Base-by-base conservation (phyloP, 2,113 vertebrate genomes). In the Pedionomus torquatus region DNA sequence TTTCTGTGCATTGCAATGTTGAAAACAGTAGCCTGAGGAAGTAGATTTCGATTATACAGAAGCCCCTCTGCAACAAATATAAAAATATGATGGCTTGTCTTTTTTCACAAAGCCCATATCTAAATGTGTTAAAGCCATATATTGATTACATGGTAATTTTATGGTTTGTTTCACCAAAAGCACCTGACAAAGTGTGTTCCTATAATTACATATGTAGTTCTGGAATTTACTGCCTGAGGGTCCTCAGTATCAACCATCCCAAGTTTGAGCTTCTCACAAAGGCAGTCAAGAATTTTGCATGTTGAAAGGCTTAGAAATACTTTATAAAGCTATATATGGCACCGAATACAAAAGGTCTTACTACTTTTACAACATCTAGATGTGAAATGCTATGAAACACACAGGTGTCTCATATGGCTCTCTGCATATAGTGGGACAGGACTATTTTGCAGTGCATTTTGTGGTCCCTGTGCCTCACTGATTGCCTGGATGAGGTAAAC, bases 361-460 rank as follows among this genome's bases (percentile, higher is more conserved):
- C 8, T 71, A 13, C 5, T 43, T 88, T 54, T 63, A 70, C 14
- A 54, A 15, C 5, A 17, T 3, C 24, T 43, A 35, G 19, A 19
- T 69, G 18, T 51, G 17, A 12, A 19, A 51, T 43, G 30, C 31
- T 17, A 51, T 35, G 48, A 70, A 83, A 77, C 3, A 33, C 16
- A 66, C 21, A 48, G 9, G 15, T 17, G 18, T 4, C 8, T 76
- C 11, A 10, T 17, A 16, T 2, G 3, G 17, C 28, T 63, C 21
- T 68, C 25, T n/a, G 21, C 19, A 17, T 30, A 4, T 3, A 14
- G 21, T 31, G 30, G 39, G 43, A 31, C 17, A 82, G 25, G 41
- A 82, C 13, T 4, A 35, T 46, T 83, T 46, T 33, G 55, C 28
- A 21, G 33, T 7, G 20, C 0, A 7, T 0, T 0, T 5, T 41